A percentile compares a stretch with the other conserved stretches of the same genome.
Evolutionary conservation across 2,113 vertebrate species (phyloP).

Genomic region (Oophaga pumilio): DNA sequence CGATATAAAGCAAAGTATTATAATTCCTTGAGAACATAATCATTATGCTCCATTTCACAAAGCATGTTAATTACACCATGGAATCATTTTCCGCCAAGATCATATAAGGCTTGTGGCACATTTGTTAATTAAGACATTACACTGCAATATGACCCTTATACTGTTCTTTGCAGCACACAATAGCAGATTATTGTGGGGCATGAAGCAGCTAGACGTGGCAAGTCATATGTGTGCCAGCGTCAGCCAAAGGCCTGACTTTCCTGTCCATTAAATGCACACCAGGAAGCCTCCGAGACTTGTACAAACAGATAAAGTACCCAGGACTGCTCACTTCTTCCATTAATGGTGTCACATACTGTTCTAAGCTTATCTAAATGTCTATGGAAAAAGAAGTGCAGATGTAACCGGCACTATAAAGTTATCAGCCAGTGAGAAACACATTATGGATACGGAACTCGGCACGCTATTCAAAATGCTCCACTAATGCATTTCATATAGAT

Average conservation of each 20-base stretch:
- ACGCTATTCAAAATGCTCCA: background rate
- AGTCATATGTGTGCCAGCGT: background rate
- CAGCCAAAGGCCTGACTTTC: background rate
- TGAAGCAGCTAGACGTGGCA: background rate
- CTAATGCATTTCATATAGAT: background rate
- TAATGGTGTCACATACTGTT: conserved; percentile 44
- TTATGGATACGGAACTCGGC: no score
- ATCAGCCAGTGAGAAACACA: background rate
- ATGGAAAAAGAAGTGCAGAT: conserved; percentile 18
- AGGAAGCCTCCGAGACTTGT: conserved; percentile 33
- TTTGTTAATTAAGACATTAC: background rate
- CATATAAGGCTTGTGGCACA: background rate
- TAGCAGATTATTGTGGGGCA: background rate
- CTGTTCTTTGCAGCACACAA: background rate
- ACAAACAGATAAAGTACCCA: conserved; percentile 50
- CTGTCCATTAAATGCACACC: conserved; percentile 18
- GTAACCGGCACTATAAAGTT: conserved; percentile 22
- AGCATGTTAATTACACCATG: background rate
- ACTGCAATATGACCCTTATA: background rate
- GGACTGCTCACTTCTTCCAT: background rate
- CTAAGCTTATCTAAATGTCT: conserved; percentile 48
- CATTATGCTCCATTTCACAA: background rate
- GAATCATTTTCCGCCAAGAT: background rate
- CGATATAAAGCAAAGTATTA: no score
- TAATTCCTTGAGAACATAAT: background rate